These are phyloP conservation scores for Drosophila sucinea DNA, from an alignment of 1,140 invertebrate genomes.

Conservation along the genomic window DNA sequence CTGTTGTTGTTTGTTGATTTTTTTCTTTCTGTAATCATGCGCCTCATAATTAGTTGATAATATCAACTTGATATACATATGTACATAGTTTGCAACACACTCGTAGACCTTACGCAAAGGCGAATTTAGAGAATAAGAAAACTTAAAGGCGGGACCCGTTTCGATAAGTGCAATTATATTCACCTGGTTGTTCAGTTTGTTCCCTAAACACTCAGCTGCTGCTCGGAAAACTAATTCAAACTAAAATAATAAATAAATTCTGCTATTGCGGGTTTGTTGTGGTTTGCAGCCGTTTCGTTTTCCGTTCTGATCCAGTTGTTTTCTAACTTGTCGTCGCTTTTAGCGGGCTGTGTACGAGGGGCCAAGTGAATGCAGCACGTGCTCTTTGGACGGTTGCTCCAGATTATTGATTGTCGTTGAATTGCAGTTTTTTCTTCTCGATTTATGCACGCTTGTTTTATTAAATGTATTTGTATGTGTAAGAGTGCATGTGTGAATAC, in stretches of 20 bases:
- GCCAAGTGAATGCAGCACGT: constrained; percentile 28
- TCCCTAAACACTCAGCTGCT: not conserved
- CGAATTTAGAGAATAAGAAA: constrained; percentile 11
- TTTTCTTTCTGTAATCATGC: constrained; percentile 15
- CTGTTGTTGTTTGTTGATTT: not conserved
- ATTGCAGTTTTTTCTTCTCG: constrained; percentile 42
- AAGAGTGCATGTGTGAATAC: not conserved
- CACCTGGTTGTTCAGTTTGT: not conserved
- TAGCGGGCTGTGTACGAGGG: not conserved
- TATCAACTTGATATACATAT: no score
- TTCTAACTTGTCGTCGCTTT: not conserved
- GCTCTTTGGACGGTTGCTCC: constrained; percentile 15
- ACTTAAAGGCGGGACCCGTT: constrained; percentile 19
- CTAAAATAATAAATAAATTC: not conserved
- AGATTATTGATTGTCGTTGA: constrained; percentile 22
- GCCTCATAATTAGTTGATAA: constrained; percentile 51
- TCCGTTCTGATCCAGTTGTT: constrained; percentile 4
- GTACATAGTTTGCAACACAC: constrained; percentile 44
- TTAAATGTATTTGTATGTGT: constrained; percentile 10
- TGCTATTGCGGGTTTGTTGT: constrained; percentile 4
- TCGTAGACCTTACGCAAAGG: constrained; percentile 43
- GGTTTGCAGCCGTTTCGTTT: not conserved
- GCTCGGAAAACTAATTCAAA: not conserved
- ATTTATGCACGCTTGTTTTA: constrained; percentile 21
- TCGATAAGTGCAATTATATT: not conserved